phyloP scores from a whole-genome alignment of 2,113 vertebrate species.

The Craseonycteris thonglongyai region DNA sequence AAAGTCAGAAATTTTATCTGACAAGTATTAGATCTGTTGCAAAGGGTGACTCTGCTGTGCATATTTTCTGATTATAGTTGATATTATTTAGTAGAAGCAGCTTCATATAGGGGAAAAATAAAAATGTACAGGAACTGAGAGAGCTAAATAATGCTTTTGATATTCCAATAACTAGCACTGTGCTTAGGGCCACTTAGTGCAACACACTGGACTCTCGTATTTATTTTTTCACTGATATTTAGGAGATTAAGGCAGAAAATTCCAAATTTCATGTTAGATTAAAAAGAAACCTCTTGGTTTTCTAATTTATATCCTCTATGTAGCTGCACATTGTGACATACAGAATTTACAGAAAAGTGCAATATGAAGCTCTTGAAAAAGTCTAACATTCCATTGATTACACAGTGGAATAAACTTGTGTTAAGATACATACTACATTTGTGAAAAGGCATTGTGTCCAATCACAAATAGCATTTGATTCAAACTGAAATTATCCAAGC shows the following conservation, averaged over 20 bases:
- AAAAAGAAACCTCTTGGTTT: background rate
- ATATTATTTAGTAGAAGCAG: background rate
- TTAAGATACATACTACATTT: background rate
- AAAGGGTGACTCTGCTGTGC: background rate
- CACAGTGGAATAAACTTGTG: background rate
- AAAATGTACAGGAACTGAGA: background rate
- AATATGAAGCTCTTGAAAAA: background rate
- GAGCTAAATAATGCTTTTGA: background rate
- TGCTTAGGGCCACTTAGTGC: background rate
- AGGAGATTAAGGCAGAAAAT: background rate
- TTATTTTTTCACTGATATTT: background rate
- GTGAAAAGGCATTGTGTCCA: background rate
- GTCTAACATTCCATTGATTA: background rate
- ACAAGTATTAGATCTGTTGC: background rate
- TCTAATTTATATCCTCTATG: background rate
- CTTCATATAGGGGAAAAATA: background rate
- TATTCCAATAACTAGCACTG: background rate
- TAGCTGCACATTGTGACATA: background rate
- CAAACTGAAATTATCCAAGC: background rate
- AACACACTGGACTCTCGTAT: background rate
- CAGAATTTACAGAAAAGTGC: background rate
- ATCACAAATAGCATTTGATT: background rate
- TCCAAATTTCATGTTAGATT: background rate
- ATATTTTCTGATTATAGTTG: background rate
- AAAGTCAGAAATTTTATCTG: background rate